These are phyloP conservation scores for Actenoides hombroni DNA, from an alignment of 2,113 vertebrate genomes.

Conservation along the genomic window DNA sequence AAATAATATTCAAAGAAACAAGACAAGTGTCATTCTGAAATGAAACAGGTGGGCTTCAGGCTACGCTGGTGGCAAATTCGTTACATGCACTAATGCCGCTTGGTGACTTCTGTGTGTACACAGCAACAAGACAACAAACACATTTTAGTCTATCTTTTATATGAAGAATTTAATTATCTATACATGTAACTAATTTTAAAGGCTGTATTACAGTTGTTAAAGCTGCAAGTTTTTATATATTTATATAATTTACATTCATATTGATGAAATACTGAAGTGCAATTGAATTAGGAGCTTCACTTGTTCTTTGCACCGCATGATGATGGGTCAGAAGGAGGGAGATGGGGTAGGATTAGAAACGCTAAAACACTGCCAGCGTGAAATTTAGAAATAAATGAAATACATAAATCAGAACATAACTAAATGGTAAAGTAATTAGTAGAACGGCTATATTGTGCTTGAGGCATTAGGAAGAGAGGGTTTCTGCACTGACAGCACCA, in stretches of 20 bases:
- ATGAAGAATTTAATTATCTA: constrained; percentile 90
- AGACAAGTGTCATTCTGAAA: neutral
- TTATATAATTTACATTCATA: constrained; percentile 88
- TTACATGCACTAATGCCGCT: neutral
- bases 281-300: constrained; percentile 60
- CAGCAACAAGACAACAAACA: constrained; percentile 79
- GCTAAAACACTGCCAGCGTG: constrained; percentile 27
- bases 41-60: neutral
- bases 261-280: constrained; percentile 80
- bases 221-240: constrained; percentile 84
- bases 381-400: neutral
- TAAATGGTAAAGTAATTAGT: constrained; percentile 32
- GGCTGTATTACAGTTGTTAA: constrained; percentile 88
- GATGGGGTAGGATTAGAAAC: constrained; percentile 2
- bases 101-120: constrained; percentile 8
- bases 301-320: constrained; percentile 48
- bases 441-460: constrained; percentile 56
- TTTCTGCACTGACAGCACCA: constrained; percentile 43
- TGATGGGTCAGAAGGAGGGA: neutral
- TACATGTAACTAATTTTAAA: constrained; percentile 85
- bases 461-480: constrained; percentile 19
- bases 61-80: neutral
- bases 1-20: neutral
- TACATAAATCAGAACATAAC: neutral
- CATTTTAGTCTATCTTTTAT: constrained; percentile 79